Base-by-base conservation (phyloP, 2,888 invertebrate genomes). In the Sesia bembeciformis region DNA sequence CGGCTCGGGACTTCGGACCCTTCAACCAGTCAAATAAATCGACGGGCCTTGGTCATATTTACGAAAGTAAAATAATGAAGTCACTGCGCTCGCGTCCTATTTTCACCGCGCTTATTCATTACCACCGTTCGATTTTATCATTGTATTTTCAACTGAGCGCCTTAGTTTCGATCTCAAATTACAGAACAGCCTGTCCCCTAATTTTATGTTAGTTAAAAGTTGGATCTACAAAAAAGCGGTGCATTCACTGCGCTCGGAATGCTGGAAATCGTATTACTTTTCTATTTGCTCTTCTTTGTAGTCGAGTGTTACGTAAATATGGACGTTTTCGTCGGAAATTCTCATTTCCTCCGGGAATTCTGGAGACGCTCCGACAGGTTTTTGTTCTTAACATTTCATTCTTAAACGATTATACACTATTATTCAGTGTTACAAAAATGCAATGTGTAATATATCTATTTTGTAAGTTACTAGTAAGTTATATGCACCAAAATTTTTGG, bases 221-320 rank as follows among this genome's bases (percentile, higher is more conserved):
- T 53, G 51, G 7, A 54, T 55, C 53, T 54, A 64, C 59, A 66
- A 79, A 83, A 81, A 74, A 74, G 65, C 72, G 67, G 72, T 67
- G 79, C 78, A 78, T 82, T 81, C 81, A 70, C 70, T 54, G 53
- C 68, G 68, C 71, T 63, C 62, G 64, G 68, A 66, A 68, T 66
- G 72, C 74, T 81, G 81, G 84, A 85, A 85, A 86, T 84, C 83
- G 81, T 87, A 85, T 86, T 87, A 87, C 84, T 85, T 83, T 78
- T 81, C 83, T 88, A 79, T 88, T 88, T 88, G 74, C 79, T 71
- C 78, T 86, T 82, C 88, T 88, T 88, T 89, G 88, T 88, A 79
- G 87, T 87, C 81, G 74, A 88, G 88, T 86, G 86, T 86, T 84
- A 82, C 82, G 88, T 84, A 87, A 88, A 89, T 82, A 89, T 81